These are phyloP conservation scores for Neodiprion virginianus DNA, from an alignment of 1,140 invertebrate genomes.

Conservation along the genomic window DNA sequence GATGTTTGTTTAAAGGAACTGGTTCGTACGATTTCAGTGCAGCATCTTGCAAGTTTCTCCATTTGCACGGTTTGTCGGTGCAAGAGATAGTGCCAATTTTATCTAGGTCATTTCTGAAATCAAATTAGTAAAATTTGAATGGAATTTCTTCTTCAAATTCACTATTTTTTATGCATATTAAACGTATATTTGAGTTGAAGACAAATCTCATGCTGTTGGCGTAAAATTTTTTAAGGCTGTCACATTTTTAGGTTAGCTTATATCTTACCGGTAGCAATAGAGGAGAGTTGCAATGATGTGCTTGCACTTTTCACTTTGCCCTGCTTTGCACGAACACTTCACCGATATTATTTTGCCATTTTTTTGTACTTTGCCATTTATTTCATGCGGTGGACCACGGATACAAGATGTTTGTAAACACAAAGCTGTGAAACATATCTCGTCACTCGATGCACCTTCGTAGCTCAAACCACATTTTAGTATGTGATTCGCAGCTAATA, in stretches of 20 bases:
- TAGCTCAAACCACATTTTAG: slow-evolving; percentile 17
- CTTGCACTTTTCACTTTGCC: slow-evolving; percentile 17
- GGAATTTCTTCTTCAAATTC: too few relatives aligned
- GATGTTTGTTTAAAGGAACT: too few relatives aligned
- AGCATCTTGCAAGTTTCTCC: too few relatives aligned
- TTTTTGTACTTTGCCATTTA: slow-evolving; percentile 12
- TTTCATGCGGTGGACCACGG: slow-evolving; percentile 22
- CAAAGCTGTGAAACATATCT: slow-evolving; percentile 11
- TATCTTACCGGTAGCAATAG: slow-evolving; percentile 19
- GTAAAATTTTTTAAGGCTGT: too few relatives aligned
- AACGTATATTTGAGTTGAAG: too few relatives aligned
- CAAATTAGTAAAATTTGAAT: too few relatives aligned
- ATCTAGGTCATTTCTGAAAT: too few relatives aligned
- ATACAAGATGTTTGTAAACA: slow-evolving; percentile 23
- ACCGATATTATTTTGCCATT: slow-evolving; percentile 14
- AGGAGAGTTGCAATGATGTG: slow-evolving; percentile 20
- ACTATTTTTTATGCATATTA: slow-evolving; percentile 21
- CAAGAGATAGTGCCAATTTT: too few relatives aligned
- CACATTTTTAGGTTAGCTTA: too few relatives aligned
- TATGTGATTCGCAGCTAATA: slow-evolving; percentile 8
- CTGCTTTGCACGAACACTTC: slow-evolving; percentile 21
- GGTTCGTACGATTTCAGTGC: too few relatives aligned
- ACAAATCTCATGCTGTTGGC: too few relatives aligned
- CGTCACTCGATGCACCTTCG: not conserved
- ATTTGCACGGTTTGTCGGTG: too few relatives aligned